These are phyloP conservation scores for Hyphantria cunea DNA, from an alignment of 1,140 invertebrate genomes.

Conservation along the genomic window DNA sequence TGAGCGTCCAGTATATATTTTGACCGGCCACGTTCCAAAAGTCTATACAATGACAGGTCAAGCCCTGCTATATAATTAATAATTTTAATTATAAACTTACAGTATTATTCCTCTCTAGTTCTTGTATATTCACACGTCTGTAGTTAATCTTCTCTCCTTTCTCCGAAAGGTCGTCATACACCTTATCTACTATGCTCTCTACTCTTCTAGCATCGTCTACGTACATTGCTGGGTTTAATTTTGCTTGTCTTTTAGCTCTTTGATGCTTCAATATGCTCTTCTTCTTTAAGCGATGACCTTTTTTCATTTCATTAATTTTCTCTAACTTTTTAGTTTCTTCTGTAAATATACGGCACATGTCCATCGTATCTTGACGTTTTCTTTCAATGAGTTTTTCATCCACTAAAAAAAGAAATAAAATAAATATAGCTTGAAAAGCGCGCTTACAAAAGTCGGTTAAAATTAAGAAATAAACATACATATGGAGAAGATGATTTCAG, in stretches of 20 bases:
- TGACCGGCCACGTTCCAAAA: no score
- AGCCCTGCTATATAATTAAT: no score
- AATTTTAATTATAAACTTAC: slow-evolving; percentile 3
- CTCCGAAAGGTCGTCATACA: slow-evolving; percentile 61
- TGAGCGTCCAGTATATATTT: no score
- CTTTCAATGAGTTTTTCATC: slow-evolving; percentile 56
- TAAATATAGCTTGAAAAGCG: no score
- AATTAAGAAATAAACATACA: no score
- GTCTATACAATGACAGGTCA: no score
- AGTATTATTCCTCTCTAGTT: background rate
- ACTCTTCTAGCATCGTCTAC: slow-evolving; percentile 43
- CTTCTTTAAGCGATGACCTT: background rate
- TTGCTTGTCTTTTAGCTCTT: slow-evolving; percentile 45
- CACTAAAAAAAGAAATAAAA: slow-evolving; percentile 41
- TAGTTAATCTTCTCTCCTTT: slow-evolving; percentile 50
- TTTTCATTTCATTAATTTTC: background rate
- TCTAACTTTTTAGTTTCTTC: slow-evolving; percentile 44
- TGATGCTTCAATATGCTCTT: slow-evolving; percentile 6
- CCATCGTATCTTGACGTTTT: slow-evolving; percentile 65
- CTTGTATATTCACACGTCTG: slow-evolving; percentile 14
- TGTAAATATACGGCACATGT: slow-evolving; percentile 66
- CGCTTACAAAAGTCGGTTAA: no score
- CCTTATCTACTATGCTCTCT: slow-evolving; percentile 63
- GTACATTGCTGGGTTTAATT: slow-evolving; percentile 34
- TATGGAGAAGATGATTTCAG: no score